These are phyloP conservation scores for Dione vanillae DNA, from an alignment of 2,888 invertebrate species.

Conservation along the genomic window DNA sequence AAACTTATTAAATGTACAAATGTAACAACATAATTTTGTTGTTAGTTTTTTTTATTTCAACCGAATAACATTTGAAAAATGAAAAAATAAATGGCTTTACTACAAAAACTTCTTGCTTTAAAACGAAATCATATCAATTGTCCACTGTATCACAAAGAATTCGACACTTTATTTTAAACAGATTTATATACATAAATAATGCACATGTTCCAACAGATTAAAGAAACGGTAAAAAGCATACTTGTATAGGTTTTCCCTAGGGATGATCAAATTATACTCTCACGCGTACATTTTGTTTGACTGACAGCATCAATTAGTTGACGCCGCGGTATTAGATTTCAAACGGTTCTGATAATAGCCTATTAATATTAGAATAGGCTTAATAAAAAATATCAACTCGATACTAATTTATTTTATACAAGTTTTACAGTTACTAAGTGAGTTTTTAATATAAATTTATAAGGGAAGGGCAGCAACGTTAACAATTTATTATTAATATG, in stretches of 20 bases:
- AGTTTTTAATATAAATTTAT: slow-evolving; percentile 6
- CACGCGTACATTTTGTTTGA: slow-evolving; percentile 68
- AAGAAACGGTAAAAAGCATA: slow-evolving; percentile 30
- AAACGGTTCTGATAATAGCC: slow-evolving; percentile 75
- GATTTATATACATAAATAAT: slow-evolving; percentile 10
- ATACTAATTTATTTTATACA: not conserved
- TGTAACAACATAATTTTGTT: no score
- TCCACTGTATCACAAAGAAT: no score
- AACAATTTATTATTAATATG: not conserved
- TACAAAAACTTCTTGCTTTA: no score
- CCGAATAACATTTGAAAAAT: no score
- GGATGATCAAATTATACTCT: slow-evolving; percentile 60
- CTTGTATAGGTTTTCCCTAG: slow-evolving; percentile 62
- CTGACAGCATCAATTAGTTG: slow-evolving; percentile 83
- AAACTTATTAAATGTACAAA: no score
- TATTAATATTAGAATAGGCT: slow-evolving; percentile 68
- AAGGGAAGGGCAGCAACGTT: not conserved
- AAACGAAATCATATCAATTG: not conserved
- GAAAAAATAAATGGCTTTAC: no score
- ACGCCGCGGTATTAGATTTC: slow-evolving; percentile 77
- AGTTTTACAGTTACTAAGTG: not conserved
- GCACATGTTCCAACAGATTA: slow-evolving; percentile 22
- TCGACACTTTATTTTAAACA: no score
- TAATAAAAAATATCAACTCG: slow-evolving; percentile 14
- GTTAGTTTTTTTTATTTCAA: no score